Evolutionary conservation across 2,888 invertebrate species (phyloP).

Genomic region (Drosophila neonasuta): DNA sequence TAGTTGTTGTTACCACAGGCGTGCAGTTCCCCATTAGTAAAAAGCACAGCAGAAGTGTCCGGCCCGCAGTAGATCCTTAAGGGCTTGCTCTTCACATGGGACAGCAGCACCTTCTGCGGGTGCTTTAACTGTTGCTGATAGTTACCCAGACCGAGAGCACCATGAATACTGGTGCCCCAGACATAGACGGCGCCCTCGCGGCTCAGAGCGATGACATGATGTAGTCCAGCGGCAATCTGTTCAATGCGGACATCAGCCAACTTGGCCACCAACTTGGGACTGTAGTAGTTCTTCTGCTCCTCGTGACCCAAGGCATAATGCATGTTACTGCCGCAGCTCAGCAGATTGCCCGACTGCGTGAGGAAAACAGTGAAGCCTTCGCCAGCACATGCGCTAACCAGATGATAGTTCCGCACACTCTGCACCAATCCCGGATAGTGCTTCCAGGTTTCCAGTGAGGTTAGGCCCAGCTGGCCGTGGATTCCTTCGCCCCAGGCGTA

Average conservation of each 20-base stretch:
- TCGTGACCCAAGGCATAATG: conserved; percentile 86
- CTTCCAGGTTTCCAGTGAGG: conserved; percentile 83
- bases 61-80: conserved; percentile 85
- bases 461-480: conserved; percentile 86
- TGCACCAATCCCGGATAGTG: conserved; percentile 85
- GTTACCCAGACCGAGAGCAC: conserved; percentile 84
- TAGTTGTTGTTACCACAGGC: conserved; percentile 86
- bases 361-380: conserved; percentile 87
- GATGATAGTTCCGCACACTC: conserved; percentile 85
- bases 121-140: conserved; percentile 77
- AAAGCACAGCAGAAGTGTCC: conserved; percentile 85
- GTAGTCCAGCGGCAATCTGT: conserved; percentile 85
- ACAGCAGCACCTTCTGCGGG: conserved; percentile 77
- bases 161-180: conserved; percentile 85
- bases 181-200: conserved; percentile 85
- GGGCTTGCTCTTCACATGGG: conserved; percentile 83
- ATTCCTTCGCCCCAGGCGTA: conserved; percentile 88
- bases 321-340: conserved; percentile 87
- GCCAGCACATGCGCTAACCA: conserved; percentile 85
- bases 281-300: conserved; percentile 83
- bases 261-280: conserved; percentile 85
- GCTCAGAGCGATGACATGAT: conserved; percentile 86
- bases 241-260: conserved; percentile 85
- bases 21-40: conserved; percentile 84
- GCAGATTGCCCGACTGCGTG: conserved; percentile 86